Base-by-base conservation (phyloP, 2,113 vertebrate species). In the Cynocephalus volans region DNA sequence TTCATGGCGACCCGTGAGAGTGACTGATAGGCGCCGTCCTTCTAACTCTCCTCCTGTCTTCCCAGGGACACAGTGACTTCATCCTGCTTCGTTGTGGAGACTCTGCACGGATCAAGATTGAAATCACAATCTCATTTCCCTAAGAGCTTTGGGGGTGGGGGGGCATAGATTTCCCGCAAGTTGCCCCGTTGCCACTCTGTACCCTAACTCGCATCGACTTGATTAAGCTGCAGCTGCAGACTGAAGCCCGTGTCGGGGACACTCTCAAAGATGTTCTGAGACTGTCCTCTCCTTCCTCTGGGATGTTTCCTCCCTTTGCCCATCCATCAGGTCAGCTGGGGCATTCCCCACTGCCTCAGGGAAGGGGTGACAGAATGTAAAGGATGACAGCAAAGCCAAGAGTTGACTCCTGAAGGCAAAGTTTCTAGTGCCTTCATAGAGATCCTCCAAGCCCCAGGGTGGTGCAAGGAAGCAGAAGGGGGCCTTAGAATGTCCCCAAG, bases 81-180 rank as follows among this genome's bases (percentile, higher is more conserved):
- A 70, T 12, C 33, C 10, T 82, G 54, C 65, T 92, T 81, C 79
- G n/a, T 67, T 8, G 48, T 21, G 0, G n/a, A 45, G 31, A 80
- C 31, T 75, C 80, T 87, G 92, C 5, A 26, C 6, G 26, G 45
- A 80, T n/a, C 18, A 14, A 83, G 60, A 76, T 18, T 80, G 65
- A 93, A 87, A 96, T 65, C 52, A 19, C 67, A 52, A 45, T 65
- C 58, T 94, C 91, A 88, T 93, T 97, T 96, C n/a, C 33, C 58
- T 91, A 81, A 88, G 62, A 88, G 77, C 62, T 88, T 19, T 41
- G 41, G 41, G 41, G 41, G 41, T 28, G 19, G 52, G 82, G 72
- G 62, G 65, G 23, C 80, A 73, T 11, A 6, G 83, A 56, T 31
- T 75, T 19, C 58, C 54, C 69, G 76, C 88, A 58, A 82, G 73